Base-by-base conservation (phyloP, 2,113 vertebrate species). In the Chloropsis hardwickii region DNA sequence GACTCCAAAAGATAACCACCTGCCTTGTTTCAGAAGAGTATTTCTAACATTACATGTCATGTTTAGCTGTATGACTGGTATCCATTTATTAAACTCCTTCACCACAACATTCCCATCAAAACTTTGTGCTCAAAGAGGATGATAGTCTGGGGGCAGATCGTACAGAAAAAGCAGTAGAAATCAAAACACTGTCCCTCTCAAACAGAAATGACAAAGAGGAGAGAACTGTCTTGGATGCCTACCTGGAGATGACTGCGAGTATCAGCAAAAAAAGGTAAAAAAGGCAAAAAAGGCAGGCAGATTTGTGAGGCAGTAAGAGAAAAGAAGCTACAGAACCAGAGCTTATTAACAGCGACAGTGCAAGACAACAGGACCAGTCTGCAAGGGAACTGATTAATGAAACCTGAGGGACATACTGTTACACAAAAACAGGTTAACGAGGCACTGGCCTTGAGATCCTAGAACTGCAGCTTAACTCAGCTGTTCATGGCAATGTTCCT, bases 351-450 rank as follows among this genome's bases (percentile, higher is more conserved):
- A 88, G 79, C 0, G 0, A 51, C 54, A 47, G 27, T 25, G 54
- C 54, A 85, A 91, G 65, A 67, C 73, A 88, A 92, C 73, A 86
- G 73, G 71, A 66, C 12, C 27, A 58, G 44, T 35, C 74, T 66
- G 54, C 78, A 73, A 77, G 64, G 78, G 56, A 92, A 60, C 2
- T 10, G 5, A 66, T 62, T 86, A 96, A 91, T 40, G 44, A 83
- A 94, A 70, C 93, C 93, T 29, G 19, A 78, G 88, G 94, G 90
- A 94, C 72, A 77, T 42, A 58, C 7, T 42, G 67, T 35, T 77
- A 92, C 58, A 88, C 81, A 81, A 87, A 92, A 91, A 77, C 87
- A 96, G n/a, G 27, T 65, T 65, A 85, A 85, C 33, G 60, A 86
- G 71, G 72, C 62, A 70, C 56, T 28, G 39, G 47, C 86, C 76